A percentile compares a stretch with the other conserved stretches of the same genome.
Conservation (phyloP, 30 jellyfish, hydroid and myxozoan genomes). For the Aurelia sp. region DNA sequence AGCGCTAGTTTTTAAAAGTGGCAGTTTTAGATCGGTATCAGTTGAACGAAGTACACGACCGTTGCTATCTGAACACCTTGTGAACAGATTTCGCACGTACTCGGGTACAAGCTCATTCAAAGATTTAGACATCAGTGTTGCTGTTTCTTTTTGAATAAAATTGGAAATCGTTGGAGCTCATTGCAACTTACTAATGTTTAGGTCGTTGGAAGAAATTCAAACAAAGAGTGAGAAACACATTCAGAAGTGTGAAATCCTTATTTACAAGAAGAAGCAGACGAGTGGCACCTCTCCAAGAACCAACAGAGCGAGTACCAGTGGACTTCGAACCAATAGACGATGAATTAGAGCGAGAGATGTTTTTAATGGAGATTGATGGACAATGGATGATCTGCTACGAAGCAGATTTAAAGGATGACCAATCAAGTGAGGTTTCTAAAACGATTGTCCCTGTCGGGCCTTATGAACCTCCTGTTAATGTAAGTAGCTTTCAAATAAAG, state of each 20-base stretch:
- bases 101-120: too few relatives aligned
- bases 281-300: neutral
- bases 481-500: neutral
- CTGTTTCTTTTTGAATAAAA: too few relatives aligned
- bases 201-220: slow-evolving; percentile 1
- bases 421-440: neutral
- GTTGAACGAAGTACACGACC: too few relatives aligned
- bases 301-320: neutral
- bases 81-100: too few relatives aligned
- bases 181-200: neutral
- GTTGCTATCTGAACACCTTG: too few relatives aligned
- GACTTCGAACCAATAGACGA: neutral
- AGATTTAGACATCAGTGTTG: too few relatives aligned
- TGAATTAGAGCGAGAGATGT: slow-evolving; percentile 20
- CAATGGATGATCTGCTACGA: slow-evolving; percentile 31
- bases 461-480: slow-evolving; percentile 35
- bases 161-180: too few relatives aligned
- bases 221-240: slow-evolving; percentile 8
- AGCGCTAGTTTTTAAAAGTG: too few relatives aligned
- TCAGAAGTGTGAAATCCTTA: slow-evolving; percentile 5
- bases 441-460: slow-evolving; percentile 21
- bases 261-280: slow-evolving; percentile 27
- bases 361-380: slow-evolving; percentile 15
- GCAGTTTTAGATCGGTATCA: too few relatives aligned
- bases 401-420: slow-evolving; percentile 4